Evolutionary conservation across 2,888 invertebrate genomes (phyloP), one percentile per base, ranked within the genome.

Genomic region (Nemapogon koenigi): DNA sequence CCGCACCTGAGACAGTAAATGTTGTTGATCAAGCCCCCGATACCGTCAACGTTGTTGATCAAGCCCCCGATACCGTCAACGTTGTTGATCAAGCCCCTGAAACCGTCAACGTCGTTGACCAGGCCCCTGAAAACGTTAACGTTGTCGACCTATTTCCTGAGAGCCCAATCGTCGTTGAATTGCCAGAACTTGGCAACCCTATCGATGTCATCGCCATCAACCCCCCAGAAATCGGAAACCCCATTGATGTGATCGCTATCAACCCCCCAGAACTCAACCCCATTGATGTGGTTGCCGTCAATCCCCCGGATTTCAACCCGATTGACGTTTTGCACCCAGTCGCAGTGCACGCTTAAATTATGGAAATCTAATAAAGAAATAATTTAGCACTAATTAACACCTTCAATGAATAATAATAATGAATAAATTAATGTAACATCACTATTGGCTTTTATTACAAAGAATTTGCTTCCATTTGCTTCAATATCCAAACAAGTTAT

Each of bases 221-320:
- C 22, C 41, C 46, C 37, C 44, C 45, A 28, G 45, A 46, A 18
- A 39, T 41, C 26, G 17, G 30, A 19, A 49, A 50, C 44, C 50
- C 51, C 35, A 42, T 50, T 14, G 49, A 48, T 33, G 44, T 49
- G 16, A 43, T 52, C 40, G 46, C 47, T 36, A 43, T 47, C 16
- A 39, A 35, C 22, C 41, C 46, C 37, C 44, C 45, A 28, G 45
- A 46, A 18, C 38, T 42, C 39, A 44, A 43, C 50, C 48, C 51
- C 42, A 43, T 47, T 36, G 49, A 48, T 39, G 37, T 46, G 18
- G n/a, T n/a, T n/a, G n/a, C n/a, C n/a, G n/a, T n/a, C n/a, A n/a
- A n/a, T n/a, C n/a, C n/a, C n/a, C n/a, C n/a, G n/a, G 25, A 22
- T 31, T 35, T 42, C 39, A 44, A 43, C 50, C 48, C 51, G 41